These are phyloP conservation scores for Aspidiotus destructor DNA, from an alignment of 2,888 invertebrate species.

Conservation along the genomic window DNA sequence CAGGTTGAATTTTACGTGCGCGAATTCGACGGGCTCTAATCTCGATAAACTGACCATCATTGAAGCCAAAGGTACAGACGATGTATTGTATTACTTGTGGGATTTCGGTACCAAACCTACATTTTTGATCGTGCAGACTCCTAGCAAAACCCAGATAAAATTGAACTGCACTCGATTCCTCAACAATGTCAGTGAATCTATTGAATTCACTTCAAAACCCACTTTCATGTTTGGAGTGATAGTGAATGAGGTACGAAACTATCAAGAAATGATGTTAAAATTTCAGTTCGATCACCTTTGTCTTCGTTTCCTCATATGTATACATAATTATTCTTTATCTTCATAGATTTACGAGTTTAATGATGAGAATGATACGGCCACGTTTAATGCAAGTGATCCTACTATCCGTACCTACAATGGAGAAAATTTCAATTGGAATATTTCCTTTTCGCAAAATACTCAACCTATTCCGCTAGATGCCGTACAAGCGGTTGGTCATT, in stretches of 20 bases:
- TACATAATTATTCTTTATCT: slow-evolving; percentile 5
- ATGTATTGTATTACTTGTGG: slow-evolving; percentile 58
- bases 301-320: neutral
- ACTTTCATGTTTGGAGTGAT: slow-evolving; percentile 52
- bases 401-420: slow-evolving; percentile 19
- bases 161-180: slow-evolving; percentile 47
- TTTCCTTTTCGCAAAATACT: neutral
- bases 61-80: slow-evolving; percentile 48
- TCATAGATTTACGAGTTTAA: slow-evolving; percentile 34
- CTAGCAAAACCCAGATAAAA: slow-evolving; percentile 44
- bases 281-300: neutral
- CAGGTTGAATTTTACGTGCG: neutral
- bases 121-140: slow-evolving; percentile 49
- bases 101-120: slow-evolving; percentile 55
- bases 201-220: slow-evolving; percentile 46
- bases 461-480: no score
- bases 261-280: slow-evolving; percentile 24
- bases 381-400: slow-evolving; percentile 12
- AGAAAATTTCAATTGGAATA: slow-evolving; percentile 29
- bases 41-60: slow-evolving; percentile 45
- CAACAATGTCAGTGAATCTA: slow-evolving; percentile 39
- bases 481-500: no score
- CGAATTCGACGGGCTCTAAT: slow-evolving; percentile 14
- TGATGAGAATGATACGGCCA: no score
- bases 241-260: slow-evolving; percentile 49